Conservation (phyloP, 2,113 vertebrate species). For the Vidua macroura region DNA sequence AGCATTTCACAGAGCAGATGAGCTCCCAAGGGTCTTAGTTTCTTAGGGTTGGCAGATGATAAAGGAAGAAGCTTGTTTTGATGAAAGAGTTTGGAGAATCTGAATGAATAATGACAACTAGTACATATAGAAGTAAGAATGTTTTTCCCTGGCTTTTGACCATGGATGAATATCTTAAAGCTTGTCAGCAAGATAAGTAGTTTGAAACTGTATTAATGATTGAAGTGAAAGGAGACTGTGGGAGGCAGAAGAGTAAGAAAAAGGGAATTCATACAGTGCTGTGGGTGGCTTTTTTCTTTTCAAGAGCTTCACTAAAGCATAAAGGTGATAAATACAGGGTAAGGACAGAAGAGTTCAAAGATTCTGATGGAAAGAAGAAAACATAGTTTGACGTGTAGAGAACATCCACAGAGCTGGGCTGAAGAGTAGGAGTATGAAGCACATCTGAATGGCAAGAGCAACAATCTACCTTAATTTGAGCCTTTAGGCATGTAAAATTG, state of each 20-base stretch:
- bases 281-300: constrained; percentile 20
- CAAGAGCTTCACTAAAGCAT: not conserved
- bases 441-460: not conserved
- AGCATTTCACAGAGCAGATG: constrained; percentile 35
- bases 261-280: not conserved
- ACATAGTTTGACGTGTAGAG: not conserved
- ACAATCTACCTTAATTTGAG: not conserved
- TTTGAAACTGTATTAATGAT: constrained; percentile 39
- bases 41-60: constrained; percentile 4
- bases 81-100: constrained; percentile 12
- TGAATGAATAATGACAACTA: constrained; percentile 22
- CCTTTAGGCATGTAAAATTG: not conserved
- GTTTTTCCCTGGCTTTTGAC: not conserved
- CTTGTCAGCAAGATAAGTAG: constrained; percentile 25
- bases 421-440: not conserved
- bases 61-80: constrained; percentile 43
- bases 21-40: constrained; percentile 11
- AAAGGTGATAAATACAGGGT: constrained; percentile 14
- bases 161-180: not conserved
- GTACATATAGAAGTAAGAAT: not conserved
- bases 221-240: constrained; percentile 16
- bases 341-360: not conserved
- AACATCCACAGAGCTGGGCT: not conserved
- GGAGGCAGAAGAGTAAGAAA: constrained; percentile 2
- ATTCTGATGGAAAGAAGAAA: not conserved